Base-by-base conservation (phyloP, 2,888 invertebrate species). In the Amphipyra tragopoginis region DNA sequence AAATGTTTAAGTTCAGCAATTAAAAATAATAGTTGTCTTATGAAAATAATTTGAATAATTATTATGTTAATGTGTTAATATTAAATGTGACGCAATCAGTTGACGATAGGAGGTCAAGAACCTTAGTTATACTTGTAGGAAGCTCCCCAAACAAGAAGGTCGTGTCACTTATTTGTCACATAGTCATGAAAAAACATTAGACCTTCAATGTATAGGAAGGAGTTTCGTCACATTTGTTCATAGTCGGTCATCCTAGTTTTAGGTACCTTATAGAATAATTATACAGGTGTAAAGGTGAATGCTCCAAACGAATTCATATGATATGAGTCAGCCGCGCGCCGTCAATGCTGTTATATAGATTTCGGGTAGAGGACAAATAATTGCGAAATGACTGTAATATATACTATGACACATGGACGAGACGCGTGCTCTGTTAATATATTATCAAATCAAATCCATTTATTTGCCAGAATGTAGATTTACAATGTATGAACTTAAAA, bases 181-280 rank as follows among this genome's bases (percentile, higher is more conserved):
- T 36, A 10, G 9, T 10, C 36, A 10, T 9, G 11, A 36, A 36
- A 11, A 36, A 36, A 36, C 11, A 36, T 9, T 36, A 4, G 36
- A 36, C 36, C 11, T 36, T 36, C 5, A 10, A 10, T 10, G 10
- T 10, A 36, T 36, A 10, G 6, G n/a, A 26, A 38, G n/a, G 10
- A 49, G 43, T 73, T 69, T 59, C 68, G 38, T 55, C 29, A 70
- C 34, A 55, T 68, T 70, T 68, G 69, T 52, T 42, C 40, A 55
- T 49, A 48, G 21, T 11, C 6, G n/a, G 45, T 70, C 62, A 45
- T 42, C 36, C 36, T 51, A 1, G 14, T 39, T 42, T 33, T n/a
- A 26, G 44, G 56, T 56, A 48, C 48, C 47, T 40, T 26, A 14
- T 29, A 51, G 13, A 13, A 14, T 40, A 14, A 40, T 29, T 51